Conservation (phyloP, 1,140 invertebrate species). For the Contarinia nasturtii region DNA sequence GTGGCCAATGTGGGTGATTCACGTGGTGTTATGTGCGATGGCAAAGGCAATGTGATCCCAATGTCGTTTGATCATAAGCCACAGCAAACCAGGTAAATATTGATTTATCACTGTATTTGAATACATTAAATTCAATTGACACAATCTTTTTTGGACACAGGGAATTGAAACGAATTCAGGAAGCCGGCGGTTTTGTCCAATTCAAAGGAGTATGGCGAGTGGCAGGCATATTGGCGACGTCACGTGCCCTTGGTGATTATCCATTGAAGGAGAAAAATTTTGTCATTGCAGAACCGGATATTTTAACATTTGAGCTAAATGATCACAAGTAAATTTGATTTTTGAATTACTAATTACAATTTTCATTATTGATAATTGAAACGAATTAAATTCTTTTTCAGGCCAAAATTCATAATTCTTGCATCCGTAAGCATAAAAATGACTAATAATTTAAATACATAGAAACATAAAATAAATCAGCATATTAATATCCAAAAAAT, state of each 20-base stretch:
- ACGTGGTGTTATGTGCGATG: constrained; percentile 84
- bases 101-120: too few relatives aligned
- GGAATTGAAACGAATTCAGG: constrained; percentile 71
- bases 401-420: constrained; percentile 72
- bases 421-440: too few relatives aligned
- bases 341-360: neutral
- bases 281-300: constrained; percentile 88
- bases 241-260: constrained; percentile 84
- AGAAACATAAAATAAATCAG: too few relatives aligned
- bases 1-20: constrained; percentile 95
- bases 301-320: constrained; percentile 75
- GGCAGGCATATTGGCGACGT: constrained; percentile 87
- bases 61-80: constrained; percentile 94
- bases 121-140: too few relatives aligned
- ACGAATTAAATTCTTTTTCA: constrained; percentile 6
- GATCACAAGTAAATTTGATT: constrained; percentile 40
- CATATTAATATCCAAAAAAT: too few relatives aligned
- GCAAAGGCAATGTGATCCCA: constrained; percentile 71
- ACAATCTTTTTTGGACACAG: too few relatives aligned
- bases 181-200: constrained; percentile 81
- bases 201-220: constrained; percentile 95
- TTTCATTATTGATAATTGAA: neutral
- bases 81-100: constrained; percentile 52
- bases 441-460: too few relatives aligned
- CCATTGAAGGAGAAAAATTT: constrained; percentile 85